Conservation (phyloP, 2,888 invertebrate species). For the Drosophila sordidapex region DNA sequence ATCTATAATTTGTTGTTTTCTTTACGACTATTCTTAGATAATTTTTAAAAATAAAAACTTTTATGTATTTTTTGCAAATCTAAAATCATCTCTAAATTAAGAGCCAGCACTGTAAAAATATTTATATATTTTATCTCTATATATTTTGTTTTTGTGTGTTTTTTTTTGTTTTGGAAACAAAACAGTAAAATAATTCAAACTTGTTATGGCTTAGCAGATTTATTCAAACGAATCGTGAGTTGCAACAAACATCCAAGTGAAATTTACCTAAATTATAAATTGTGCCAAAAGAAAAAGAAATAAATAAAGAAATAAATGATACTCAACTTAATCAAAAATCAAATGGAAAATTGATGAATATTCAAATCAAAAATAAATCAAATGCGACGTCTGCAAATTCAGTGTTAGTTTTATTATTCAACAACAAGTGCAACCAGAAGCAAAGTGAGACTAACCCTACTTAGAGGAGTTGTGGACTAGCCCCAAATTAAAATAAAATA, state of each 20-base stretch:
- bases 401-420: conserved; percentile 25
- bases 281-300: conserved; percentile 70
- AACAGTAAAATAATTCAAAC: neutral
- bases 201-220: conserved; percentile 8
- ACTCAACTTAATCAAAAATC: conserved; percentile 29
- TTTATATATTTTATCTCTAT: neutral
- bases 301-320: conserved; percentile 51
- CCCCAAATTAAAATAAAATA: neutral
- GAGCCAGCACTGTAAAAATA: neutral
- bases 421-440: conserved; percentile 29
- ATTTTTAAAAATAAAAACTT: neutral
- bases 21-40: neutral
- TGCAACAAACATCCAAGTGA: conserved; percentile 33
- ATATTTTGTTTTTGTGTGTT: neutral
- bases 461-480: conserved; percentile 32
- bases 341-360: conserved; percentile 23
- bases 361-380: conserved; percentile 34
- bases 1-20: neutral
- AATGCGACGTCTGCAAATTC: conserved; percentile 40
- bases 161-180: conserved; percentile 12
- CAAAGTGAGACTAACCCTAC: conserved; percentile 41
- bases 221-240: conserved; percentile 42
- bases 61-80: neutral
- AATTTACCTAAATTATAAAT: conserved; percentile 35
- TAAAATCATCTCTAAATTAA: neutral